Percentiles rank a stretch among this genome's conserved stretches.
phyloP scores from a whole-genome alignment of 2,113 vertebrate genomes.

The Rostratula benghalensis region DNA sequence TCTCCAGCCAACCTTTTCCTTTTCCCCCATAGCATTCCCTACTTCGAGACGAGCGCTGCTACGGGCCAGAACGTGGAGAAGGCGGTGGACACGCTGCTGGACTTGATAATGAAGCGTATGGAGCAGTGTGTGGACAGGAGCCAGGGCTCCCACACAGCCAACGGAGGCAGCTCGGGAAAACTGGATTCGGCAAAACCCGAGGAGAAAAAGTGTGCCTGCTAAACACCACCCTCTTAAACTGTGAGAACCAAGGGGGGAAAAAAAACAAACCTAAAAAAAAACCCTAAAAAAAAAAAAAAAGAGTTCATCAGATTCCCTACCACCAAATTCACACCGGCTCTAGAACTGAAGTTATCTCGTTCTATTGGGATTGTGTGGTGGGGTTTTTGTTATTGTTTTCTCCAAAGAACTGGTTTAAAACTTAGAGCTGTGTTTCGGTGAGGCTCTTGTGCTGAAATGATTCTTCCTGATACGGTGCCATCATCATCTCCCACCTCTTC shows the following conservation, averaged over 20 bases:
- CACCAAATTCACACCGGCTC: not conserved
- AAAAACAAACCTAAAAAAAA: too few relatives aligned
- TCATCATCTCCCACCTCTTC: not conserved
- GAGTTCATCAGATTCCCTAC: not conserved
- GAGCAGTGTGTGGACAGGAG: conserved; percentile 93
- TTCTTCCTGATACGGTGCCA: not conserved
- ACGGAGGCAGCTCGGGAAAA: conserved; percentile 81
- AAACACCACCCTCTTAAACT: conserved; percentile 24
- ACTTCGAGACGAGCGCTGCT: conserved; percentile 94
- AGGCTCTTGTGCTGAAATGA: not conserved
- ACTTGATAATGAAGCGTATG: conserved; percentile 98
- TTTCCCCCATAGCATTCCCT: conserved; percentile 80
- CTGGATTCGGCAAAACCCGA: conserved; percentile 68
- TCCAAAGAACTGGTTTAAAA: conserved; percentile 11
- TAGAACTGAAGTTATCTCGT: not conserved
- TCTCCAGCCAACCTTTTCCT: not conserved
- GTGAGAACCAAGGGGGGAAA: not conserved
- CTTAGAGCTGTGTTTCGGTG: not conserved
- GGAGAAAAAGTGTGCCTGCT: conserved; percentile 90
- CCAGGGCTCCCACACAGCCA: conserved; percentile 73
- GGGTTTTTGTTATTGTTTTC: not conserved
- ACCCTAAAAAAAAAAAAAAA: not conserved
- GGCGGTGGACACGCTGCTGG: conserved; percentile 87
- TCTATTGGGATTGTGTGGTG: not conserved
- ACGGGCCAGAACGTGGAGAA: conserved; percentile 88